Evolutionary conservation across 2,888 invertebrate genomes (phyloP).

Genomic region (Caenorhabditis sp.): DNA sequence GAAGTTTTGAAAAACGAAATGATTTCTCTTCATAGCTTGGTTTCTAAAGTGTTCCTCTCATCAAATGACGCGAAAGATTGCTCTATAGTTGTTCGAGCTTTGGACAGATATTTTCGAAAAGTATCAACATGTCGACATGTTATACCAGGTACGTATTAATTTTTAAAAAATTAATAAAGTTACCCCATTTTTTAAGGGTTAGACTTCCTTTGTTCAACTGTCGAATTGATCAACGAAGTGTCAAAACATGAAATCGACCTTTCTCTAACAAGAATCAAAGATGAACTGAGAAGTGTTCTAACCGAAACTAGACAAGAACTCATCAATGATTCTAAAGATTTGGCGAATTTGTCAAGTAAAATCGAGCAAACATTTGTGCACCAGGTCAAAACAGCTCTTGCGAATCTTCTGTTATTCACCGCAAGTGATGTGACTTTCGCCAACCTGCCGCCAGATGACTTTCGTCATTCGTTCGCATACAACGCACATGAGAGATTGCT

Average conservation of each 20-base stretch:
- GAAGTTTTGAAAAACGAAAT: conserved; percentile 33
- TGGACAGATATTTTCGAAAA: conserved; percentile 69
- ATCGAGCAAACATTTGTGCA: conserved; percentile 63
- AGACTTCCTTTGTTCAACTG: conserved; percentile 55
- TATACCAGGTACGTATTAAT: conserved; percentile 24
- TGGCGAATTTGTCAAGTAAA: conserved; percentile 38
- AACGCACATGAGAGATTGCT: conserved; percentile 63
- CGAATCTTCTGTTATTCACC: conserved; percentile 68
- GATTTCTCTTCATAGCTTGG: conserved; percentile 36
- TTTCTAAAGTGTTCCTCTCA: conserved; percentile 43
- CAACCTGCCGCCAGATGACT: conserved; percentile 47
- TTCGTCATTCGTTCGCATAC: conserved; percentile 52
- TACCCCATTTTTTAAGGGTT: conserved; percentile 35
- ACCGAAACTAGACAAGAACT: conserved; percentile 45
- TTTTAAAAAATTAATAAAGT: not conserved
- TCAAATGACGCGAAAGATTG: conserved; percentile 61
- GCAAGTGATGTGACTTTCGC: conserved; percentile 70
- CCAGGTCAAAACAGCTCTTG: conserved; percentile 67
- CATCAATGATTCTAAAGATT: conserved; percentile 17
- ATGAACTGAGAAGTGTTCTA: conserved; percentile 40
- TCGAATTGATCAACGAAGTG: conserved; percentile 54
- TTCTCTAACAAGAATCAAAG: conserved; percentile 50
- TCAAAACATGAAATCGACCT: conserved; percentile 61
- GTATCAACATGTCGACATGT: conserved; percentile 53
- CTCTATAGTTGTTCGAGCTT: conserved; percentile 65